Evolutionary conservation across 2,888 invertebrate genomes (phyloP), one percentile per base, ranked within the genome.

Genomic region (Metacarcinus magister): DNA sequence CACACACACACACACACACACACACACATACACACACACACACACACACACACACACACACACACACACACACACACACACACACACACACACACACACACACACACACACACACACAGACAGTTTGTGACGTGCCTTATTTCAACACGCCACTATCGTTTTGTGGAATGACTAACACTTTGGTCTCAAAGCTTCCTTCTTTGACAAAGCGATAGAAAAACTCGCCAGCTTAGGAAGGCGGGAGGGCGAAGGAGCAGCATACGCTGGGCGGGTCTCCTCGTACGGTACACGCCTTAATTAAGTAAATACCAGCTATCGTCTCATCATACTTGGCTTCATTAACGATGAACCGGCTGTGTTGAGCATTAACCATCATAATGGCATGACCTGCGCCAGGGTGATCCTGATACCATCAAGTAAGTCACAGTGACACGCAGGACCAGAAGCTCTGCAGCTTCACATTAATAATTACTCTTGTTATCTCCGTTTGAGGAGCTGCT

Each of bases 251-350:
- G 28, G 28, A 75, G 28, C 8, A 8, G 28, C 75, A 75, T 75
- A 48, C n/a, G 91, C 13, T 2, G 23, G 13, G 91, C 46, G 19
- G 44, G 46, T 92, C 91, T 87, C 87, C 13, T 10, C 28, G n/a
- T 23, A 39, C 39, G 39, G 39, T 39, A 28, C 91, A 46, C 91
- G 91, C 91, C 91, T 92, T 92, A 60, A 92, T 60, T 92, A 92
- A 92, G 92, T 92, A 92, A 92, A 92, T 92, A 92, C 32, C 32
- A 92, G 92, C 92, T 92, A 92, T 92, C 92, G 32, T 13, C 44
- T 39, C 54, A 92, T 92, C 92, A 92, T 60, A 39, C 92, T 28
- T n/a, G 19, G 60, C 92, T 60, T 92, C 92, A 92, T 92, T 92
- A 92, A 60, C 92, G 92, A 92, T 92, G 28, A 92, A 54, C 54